Evolutionary conservation across 2,888 invertebrate species (phyloP), one percentile per base, ranked within the genome.

Genomic region (Standfussiana lucernea): DNA sequence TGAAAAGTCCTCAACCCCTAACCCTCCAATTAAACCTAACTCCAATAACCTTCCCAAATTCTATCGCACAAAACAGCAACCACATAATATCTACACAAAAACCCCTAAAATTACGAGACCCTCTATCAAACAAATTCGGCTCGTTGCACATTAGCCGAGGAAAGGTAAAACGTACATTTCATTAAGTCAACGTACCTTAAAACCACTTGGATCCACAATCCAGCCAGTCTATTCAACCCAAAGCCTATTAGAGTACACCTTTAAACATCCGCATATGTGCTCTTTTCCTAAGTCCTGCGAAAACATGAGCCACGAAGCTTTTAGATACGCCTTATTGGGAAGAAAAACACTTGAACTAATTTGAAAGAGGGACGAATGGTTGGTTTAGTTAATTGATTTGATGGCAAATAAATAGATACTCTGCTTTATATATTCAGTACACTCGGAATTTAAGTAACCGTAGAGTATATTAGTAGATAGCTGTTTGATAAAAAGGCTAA

Each of bases 221-320:
- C 89, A 82, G 84, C 78, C 85, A 86, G 89, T 89, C 86, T 89
- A 86, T 89, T 87, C 88, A 84, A 86, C 83, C 86, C 89, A 91
- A 92, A 93, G 92, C 92, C 90, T 93, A 92, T 93, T 92, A 90
- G 85, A 88, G 91, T 89, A 87, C 89, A 90, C 91, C 91, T 93
- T 92, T 89, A 90, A 92, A 86, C 89, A 88, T 89, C 86, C 76
- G 66, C 86, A 87, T 87, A 91, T 90, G 87, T 88, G 88, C 85
- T 84, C 79, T 89, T 87, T 84, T 73, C 82, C 83, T 86, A 74
- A 86, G 82, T 86, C 82, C 81, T 83, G 79, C 78, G 66, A 83
- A 87, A 86, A 84, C 71, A 76, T 65, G 80, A 89, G 84, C 79
- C 83, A 87, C 86, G 88, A 90, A 83, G 77, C 76, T 75, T 84